Conservation (phyloP, 2,888 invertebrate genomes). For the Leucozona laternaria region DNA sequence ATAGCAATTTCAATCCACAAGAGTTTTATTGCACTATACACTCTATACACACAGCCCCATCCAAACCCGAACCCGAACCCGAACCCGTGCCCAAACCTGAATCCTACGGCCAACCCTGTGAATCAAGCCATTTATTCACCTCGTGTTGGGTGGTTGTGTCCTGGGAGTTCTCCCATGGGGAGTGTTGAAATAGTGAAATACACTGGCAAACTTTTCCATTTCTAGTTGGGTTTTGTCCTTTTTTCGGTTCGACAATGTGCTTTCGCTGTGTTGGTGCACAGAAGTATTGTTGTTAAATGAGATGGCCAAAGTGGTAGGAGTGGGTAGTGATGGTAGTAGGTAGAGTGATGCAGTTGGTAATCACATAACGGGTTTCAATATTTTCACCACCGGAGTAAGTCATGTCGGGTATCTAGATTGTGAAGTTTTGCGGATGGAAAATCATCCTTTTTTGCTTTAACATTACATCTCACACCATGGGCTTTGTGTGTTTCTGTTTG, state of each 20-base stretch:
- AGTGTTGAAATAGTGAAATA: conserved; percentile 73
- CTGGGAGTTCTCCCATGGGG: conserved; percentile 45
- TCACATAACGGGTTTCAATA: conserved; percentile 76
- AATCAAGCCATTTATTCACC: conserved; percentile 63
- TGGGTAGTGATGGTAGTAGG: conserved; percentile 5
- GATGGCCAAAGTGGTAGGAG: conserved; percentile 9
- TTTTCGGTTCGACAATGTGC: conserved; percentile 54
- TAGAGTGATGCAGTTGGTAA: conserved; percentile 62
- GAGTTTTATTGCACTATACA: conserved; percentile 70
- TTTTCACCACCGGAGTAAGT: conserved; percentile 76
- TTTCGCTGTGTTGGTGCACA: conserved; percentile 53
- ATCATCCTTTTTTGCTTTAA: conserved; percentile 65
- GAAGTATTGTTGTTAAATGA: conserved; percentile 57
- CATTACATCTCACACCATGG: conserved; percentile 34
- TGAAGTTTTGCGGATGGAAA: conserved; percentile 74
- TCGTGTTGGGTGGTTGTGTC: conserved; percentile 47
- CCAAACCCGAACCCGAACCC: background rate
- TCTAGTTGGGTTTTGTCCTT: conserved; percentile 56
- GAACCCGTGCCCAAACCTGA: background rate
- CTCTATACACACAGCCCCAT: conserved; percentile 22
- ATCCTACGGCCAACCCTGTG: conserved; percentile 34
- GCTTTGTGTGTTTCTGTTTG: conserved; percentile 19
- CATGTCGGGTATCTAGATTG: conserved; percentile 75
- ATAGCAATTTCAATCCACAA: conserved; percentile 67
- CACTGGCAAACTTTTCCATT: conserved; percentile 68